Conservation (phyloP, 2,888 invertebrate genomes). For the Dysmachus trigonus region DNA sequence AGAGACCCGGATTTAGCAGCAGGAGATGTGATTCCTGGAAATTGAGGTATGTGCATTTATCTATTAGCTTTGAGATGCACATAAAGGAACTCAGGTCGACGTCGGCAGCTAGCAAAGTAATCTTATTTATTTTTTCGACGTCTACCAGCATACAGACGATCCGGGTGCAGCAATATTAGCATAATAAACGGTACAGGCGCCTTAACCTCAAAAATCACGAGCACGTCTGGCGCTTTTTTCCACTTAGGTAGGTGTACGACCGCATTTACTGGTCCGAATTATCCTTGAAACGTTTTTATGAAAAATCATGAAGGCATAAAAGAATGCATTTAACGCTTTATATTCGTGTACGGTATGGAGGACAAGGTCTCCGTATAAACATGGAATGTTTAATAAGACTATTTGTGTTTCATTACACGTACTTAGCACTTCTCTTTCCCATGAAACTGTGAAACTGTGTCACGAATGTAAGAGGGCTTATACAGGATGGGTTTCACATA, state of each 20-base stretch:
- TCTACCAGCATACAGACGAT: background rate
- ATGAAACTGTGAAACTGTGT: constrained; percentile 24
- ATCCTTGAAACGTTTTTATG: constrained; percentile 14
- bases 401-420: constrained; percentile 8
- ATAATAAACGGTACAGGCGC: background rate
- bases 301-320: constrained; percentile 11
- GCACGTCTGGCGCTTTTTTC: background rate
- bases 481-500: background rate
- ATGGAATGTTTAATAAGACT: constrained; percentile 33
- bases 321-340: constrained; percentile 15
- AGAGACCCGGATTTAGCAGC: constrained; percentile 10
- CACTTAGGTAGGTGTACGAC: background rate
- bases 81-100: background rate
- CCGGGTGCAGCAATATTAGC: background rate
- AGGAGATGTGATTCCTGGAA: background rate
- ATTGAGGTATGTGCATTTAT: background rate
- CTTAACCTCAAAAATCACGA: background rate
- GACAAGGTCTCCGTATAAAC: constrained; percentile 13
- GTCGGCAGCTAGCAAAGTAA: background rate
- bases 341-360: background rate
- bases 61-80: background rate
- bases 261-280: constrained; percentile 5
- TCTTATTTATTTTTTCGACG: background rate
- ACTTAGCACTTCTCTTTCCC: background rate
- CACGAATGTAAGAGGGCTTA: background rate